These are phyloP conservation scores for Channa argus DNA, from an alignment of 2,113 vertebrate species.

Conservation along the genomic window DNA sequence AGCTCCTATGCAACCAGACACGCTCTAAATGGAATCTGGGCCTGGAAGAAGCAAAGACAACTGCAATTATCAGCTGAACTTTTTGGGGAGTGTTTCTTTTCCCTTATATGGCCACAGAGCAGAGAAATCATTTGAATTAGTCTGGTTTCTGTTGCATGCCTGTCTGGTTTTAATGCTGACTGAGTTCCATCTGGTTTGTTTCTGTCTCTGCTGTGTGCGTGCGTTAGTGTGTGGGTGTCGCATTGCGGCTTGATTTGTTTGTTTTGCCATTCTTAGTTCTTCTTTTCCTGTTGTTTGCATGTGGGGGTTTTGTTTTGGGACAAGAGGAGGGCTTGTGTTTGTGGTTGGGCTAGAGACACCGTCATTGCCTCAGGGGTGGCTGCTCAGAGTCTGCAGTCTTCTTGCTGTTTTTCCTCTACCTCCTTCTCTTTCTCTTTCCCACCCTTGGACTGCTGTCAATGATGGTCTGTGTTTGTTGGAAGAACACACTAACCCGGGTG, in stretches of 20 bases:
- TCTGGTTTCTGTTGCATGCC: conserved; percentile 79
- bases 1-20: conserved; percentile 42
- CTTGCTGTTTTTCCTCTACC: conserved; percentile 44
- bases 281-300: conserved; percentile 71
- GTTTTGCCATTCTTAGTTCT: conserved; percentile 64
- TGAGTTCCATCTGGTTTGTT: conserved; percentile 69
- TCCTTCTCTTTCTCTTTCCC: conserved; percentile 6
- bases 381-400: conserved; percentile 49
- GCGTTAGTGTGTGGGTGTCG: conserved; percentile 36
- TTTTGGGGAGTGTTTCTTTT: conserved; percentile 76
- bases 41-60: conserved; percentile 65
- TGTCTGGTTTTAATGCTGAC: conserved; percentile 76
- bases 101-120: conserved; percentile 82
- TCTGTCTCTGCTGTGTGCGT: conserved; percentile 46
- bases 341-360: conserved; percentile 62
- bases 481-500: conserved; percentile 64
- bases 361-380: conserved; percentile 53
- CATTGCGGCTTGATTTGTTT: conserved; percentile 64
- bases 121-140: conserved; percentile 84
- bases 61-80: conserved; percentile 79
- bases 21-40: conserved; percentile 63
- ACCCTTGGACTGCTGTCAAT: conserved; percentile 14
- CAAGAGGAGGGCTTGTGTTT: conserved; percentile 69
- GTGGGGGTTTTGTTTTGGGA: conserved; percentile 65
- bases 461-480: conserved; percentile 58